Evolutionary conservation across 2,113 vertebrate genomes (phyloP).

Genomic region (Thamnaconus septentrionalis): DNA sequence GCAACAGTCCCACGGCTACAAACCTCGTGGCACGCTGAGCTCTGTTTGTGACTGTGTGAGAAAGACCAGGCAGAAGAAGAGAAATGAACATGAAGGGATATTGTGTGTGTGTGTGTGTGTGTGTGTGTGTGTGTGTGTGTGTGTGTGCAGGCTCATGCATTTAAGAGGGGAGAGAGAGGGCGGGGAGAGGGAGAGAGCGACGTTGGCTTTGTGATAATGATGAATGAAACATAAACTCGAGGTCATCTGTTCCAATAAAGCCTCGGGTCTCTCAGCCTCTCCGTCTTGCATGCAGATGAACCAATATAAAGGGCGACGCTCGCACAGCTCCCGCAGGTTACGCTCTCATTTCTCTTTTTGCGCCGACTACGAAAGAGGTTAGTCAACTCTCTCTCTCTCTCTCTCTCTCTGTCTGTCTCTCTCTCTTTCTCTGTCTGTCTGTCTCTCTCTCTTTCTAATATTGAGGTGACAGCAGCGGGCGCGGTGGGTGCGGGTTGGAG

Average conservation of each 20-base stretch:
- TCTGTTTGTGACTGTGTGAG: slow-evolving; percentile 5
- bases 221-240: slow-evolving; percentile 61
- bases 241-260: slow-evolving; percentile 69
- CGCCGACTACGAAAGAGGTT: slow-evolving; percentile 19
- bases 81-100: slow-evolving; percentile 40
- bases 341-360: slow-evolving; percentile 42
- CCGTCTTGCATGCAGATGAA: slow-evolving; percentile 59
- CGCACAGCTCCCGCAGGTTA: slow-evolving; percentile 41
- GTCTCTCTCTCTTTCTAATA: slow-evolving; percentile 24
- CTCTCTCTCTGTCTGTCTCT: slow-evolving; percentile 25
- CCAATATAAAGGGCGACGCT: slow-evolving; percentile 39
- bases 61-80: slow-evolving; percentile 7
- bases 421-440: slow-evolving; percentile 23
- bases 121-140: slow-evolving; percentile 14
- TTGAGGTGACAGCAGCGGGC: slow-evolving; percentile 13
- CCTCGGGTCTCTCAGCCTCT: slow-evolving; percentile 23
- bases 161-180: slow-evolving; percentile 19
- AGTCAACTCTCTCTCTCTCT: neutral
- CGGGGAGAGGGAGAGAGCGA: slow-evolving; percentile 9
- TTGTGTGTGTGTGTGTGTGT: slow-evolving; percentile 17
- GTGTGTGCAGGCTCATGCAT: slow-evolving; percentile 11
- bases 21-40: slow-evolving; percentile 21
- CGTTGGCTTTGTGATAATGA: slow-evolving; percentile 60
- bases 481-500: neutral
- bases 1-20: slow-evolving; percentile 20